A percentile compares a stretch with the other conserved stretches of the same genome.
Conservation (phyloP, 2,797 vertebrate species). For the Phoeniculus purpureus region DNA sequence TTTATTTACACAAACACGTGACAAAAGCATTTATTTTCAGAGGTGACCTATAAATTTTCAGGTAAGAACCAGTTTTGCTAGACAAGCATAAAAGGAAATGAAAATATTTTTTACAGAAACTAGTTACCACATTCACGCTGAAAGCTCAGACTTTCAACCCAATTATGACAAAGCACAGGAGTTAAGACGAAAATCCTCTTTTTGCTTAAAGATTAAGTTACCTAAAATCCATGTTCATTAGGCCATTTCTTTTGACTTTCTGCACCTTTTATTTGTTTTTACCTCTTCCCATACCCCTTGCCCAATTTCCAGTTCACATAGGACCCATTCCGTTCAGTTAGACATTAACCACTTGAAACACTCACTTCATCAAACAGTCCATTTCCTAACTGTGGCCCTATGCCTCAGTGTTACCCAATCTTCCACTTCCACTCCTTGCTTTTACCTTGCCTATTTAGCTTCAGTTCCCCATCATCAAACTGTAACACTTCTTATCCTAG, state of each 20-base stretch:
- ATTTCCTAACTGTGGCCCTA: background rate
- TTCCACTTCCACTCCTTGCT: background rate
- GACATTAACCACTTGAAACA: background rate
- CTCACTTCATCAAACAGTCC: background rate
- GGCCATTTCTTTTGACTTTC: background rate
- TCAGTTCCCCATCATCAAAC: fast-evolving
- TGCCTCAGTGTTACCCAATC: background rate
- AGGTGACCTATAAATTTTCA: slow-evolving; percentile 1
- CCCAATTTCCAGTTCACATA: background rate
- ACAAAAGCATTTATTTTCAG: background rate
- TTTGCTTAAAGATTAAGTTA: background rate
- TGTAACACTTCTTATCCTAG: background rate
- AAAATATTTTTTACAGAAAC: background rate
- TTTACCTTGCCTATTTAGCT: background rate
- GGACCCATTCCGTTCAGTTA: background rate
- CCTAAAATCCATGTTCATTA: background rate
- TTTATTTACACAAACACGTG: slow-evolving; percentile 19
- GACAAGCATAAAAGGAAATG: background rate
- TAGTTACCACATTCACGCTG: background rate
- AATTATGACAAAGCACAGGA: background rate
- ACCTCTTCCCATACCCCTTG: background rate
- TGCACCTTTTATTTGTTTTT: background rate
- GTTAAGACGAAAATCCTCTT: background rate
- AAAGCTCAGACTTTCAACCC: background rate
- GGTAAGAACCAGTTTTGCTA: background rate